A percentile compares a stretch with the other conserved stretches of the same genome.
phyloP scores from a whole-genome alignment of 2,888 invertebrate genomes.

The Rhagium mordax region DNA sequence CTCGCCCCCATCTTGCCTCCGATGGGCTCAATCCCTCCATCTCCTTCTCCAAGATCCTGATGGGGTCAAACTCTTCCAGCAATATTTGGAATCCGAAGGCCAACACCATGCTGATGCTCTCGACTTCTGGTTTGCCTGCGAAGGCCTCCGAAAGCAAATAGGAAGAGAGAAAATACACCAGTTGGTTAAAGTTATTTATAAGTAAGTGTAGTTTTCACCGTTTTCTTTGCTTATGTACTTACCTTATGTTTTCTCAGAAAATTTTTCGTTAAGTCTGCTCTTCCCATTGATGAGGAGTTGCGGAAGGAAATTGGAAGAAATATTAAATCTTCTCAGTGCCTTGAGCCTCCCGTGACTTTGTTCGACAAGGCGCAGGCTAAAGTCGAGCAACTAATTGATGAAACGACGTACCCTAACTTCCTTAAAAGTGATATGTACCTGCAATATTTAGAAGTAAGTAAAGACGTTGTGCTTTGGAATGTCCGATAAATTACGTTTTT shows the following conservation, averaged over 20 bases:
- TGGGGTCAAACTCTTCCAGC: slow-evolving; percentile 90
- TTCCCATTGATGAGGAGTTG: slow-evolving; percentile 87
- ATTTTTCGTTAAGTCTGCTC: slow-evolving; percentile 61
- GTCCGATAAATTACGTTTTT: neutral
- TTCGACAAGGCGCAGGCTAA: slow-evolving; percentile 81
- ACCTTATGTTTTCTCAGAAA: slow-evolving; percentile 52
- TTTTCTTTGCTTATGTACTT: neutral
- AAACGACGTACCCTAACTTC: slow-evolving; percentile 93
- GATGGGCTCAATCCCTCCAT: slow-evolving; percentile 91
- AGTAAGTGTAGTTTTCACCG: slow-evolving; percentile 70
- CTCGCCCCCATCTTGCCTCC: slow-evolving; percentile 81
- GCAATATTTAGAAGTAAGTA: slow-evolving; percentile 82
- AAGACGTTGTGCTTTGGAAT: neutral
- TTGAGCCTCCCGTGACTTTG: slow-evolving; percentile 75
- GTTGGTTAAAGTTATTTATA: slow-evolving; percentile 88
- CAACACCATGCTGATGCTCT: slow-evolving; percentile 85
- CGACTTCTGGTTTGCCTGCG: slow-evolving; percentile 95
- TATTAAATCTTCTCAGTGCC: slow-evolving; percentile 82
- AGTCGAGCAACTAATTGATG: slow-evolving; percentile 87
- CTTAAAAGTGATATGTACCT: slow-evolving; percentile 94
- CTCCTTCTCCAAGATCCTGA: slow-evolving; percentile 90
- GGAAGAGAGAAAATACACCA: slow-evolving; percentile 81
- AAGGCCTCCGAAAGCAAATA: slow-evolving; percentile 85
- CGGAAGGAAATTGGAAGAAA: slow-evolving; percentile 83
- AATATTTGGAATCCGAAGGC: slow-evolving; percentile 86